These are phyloP conservation scores for Scyliorhinus canicula DNA, from an alignment of 2,797 vertebrate genomes.

Conservation along the genomic window DNA sequence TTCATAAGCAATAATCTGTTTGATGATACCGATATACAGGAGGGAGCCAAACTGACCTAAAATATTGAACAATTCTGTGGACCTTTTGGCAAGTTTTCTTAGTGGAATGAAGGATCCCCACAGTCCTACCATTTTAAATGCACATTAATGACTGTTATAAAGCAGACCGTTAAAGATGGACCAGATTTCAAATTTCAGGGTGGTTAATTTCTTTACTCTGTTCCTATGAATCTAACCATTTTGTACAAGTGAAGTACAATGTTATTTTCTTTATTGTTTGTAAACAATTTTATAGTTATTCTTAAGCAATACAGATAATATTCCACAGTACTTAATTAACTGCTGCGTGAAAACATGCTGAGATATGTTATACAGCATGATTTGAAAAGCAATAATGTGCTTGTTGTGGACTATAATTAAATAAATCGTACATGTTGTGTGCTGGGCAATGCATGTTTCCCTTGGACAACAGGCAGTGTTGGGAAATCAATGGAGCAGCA, in stretches of 20 bases:
- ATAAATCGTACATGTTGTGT: background rate
- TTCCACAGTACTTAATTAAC: background rate
- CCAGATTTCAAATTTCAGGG: background rate
- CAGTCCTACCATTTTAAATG: too few species aligned
- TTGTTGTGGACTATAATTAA: background rate
- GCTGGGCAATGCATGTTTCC: background rate
- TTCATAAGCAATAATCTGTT: background rate
- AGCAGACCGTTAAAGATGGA: background rate
- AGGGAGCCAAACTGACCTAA: background rate
- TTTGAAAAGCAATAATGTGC: background rate
- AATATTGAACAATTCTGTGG: background rate
- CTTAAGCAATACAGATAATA: background rate
- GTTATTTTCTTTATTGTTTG: background rate
- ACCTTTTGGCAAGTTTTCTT: background rate
- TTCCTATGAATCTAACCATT: background rate
- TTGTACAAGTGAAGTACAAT: background rate
- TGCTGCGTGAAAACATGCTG: background rate
- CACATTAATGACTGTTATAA: background rate
- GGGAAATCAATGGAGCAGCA: slow-evolving; percentile 5
- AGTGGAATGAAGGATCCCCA: background rate
- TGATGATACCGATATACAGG: background rate
- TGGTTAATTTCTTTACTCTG: background rate
- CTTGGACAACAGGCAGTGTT: background rate
- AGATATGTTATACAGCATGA: background rate
- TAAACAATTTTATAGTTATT: background rate